phyloP scores from a whole-genome alignment of 2,113 vertebrate genomes.

The Pelmatolapia mariae region DNA sequence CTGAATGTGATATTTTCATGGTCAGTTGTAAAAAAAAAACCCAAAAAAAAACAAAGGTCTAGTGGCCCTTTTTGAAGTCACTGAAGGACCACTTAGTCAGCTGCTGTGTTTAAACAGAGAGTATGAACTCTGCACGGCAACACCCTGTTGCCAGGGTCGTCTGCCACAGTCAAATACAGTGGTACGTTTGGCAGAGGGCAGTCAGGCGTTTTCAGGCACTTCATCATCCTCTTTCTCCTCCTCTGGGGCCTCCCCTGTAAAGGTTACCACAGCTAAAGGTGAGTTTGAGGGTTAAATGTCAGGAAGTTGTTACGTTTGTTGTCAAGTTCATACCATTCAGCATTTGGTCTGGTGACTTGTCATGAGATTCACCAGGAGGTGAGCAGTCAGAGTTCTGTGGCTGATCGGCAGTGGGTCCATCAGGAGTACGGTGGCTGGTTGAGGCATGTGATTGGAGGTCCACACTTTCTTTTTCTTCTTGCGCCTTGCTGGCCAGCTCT shows the following conservation, averaged over 20 bases:
- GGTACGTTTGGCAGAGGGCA: not conserved
- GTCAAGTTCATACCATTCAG: constrained; percentile 47
- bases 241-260: constrained; percentile 43
- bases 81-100: not conserved
- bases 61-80: not conserved
- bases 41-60: constrained; percentile 12
- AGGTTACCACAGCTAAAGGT: constrained; percentile 9
- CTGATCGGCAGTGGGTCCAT: not conserved
- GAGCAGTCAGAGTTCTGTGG: constrained; percentile 1
- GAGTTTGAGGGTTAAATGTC: not conserved
- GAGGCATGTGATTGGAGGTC: constrained; percentile 1
- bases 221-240: not conserved
- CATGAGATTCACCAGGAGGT: not conserved
- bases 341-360: not conserved
- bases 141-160: constrained; percentile 12
- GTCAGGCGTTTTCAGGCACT: constrained; percentile 57
- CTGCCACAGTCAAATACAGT: not conserved
- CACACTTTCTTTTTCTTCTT: constrained; percentile 10
- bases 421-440: not conserved
- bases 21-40: constrained; percentile 28
- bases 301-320: fast-evolving
- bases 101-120: constrained; percentile 15
- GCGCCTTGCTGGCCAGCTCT: constrained; percentile 58
- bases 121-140: not conserved
- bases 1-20: not conserved